phyloP scores from a whole-genome alignment of 1,140 invertebrate species.

The Tribolium castaneum region DNA sequence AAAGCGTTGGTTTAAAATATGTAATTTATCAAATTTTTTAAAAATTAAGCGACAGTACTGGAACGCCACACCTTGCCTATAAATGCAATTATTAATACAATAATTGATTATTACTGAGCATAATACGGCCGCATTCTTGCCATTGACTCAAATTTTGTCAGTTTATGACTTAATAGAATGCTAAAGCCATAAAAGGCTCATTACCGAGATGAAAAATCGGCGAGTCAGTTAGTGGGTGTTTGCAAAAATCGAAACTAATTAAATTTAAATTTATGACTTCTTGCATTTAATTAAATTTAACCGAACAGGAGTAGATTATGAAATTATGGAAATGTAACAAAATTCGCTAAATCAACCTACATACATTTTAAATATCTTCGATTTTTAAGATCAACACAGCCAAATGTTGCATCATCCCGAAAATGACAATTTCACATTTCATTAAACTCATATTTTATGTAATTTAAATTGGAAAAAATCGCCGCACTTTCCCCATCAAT shows the following conservation, averaged over 20 bases:
- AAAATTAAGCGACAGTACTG: slow-evolving; percentile 31
- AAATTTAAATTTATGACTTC: slow-evolving; percentile 22
- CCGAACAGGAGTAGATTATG: slow-evolving; percentile 13
- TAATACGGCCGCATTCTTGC: slow-evolving; percentile 1
- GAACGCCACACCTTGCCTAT: slow-evolving; percentile 25
- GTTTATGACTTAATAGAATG: not conserved
- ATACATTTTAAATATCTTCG: slow-evolving; percentile 30
- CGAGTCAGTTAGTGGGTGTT: slow-evolving; percentile 9
- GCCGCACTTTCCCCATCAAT: slow-evolving; percentile 25
- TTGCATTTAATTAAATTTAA: slow-evolving; percentile 26
- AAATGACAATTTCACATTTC: slow-evolving; percentile 33
- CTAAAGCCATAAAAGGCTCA: not conserved
- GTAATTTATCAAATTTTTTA: slow-evolving; percentile 30
- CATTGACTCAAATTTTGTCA: not conserved
- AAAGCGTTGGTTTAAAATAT: slow-evolving; percentile 29
- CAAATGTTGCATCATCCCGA: slow-evolving; percentile 15
- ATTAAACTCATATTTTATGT: slow-evolving; percentile 27
- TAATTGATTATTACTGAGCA: slow-evolving; percentile 30
- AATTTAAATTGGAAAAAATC: slow-evolving; percentile 20
- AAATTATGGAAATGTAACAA: slow-evolving; percentile 35
- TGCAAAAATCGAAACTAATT: slow-evolving; percentile 17
- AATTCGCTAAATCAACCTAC: slow-evolving; percentile 30
- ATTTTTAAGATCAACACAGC: slow-evolving; percentile 10
- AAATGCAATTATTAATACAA: slow-evolving; percentile 30
- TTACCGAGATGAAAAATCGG: not conserved